These are phyloP conservation scores for Pterois miles DNA, from an alignment of 2,797 vertebrate species.

Conservation along the genomic window DNA sequence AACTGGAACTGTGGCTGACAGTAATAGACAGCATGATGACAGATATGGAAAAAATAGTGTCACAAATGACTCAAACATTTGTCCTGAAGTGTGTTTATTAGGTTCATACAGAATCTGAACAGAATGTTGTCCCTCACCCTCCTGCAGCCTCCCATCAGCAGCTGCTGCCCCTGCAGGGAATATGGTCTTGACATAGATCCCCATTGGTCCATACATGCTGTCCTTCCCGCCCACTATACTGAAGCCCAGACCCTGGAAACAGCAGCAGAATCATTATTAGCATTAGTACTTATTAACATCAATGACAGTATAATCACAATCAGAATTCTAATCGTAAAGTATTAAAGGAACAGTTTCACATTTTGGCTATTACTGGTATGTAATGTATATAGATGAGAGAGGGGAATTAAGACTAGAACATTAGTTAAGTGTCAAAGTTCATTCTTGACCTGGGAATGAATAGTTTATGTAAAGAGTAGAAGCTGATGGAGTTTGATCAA, in stretches of 20 bases:
- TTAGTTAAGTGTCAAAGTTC: background rate
- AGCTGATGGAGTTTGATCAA: background rate
- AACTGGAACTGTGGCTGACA: background rate
- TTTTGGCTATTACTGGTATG: background rate
- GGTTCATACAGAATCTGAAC: background rate
- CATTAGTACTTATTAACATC: background rate
- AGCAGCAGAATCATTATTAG: background rate
- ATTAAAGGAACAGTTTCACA: background rate
- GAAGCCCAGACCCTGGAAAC: slow-evolving; percentile 90
- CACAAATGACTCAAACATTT: background rate
- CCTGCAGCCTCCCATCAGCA: slow-evolving; percentile 92
- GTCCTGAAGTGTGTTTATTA: background rate
- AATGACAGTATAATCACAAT: background rate
- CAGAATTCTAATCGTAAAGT: background rate
- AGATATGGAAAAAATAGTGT: background rate
- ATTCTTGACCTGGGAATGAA: background rate
- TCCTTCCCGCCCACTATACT: slow-evolving; percentile 95
- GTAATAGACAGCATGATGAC: background rate
- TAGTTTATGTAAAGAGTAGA: background rate
- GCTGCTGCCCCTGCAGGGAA: slow-evolving; percentile 93
- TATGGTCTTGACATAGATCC: slow-evolving; percentile 97
- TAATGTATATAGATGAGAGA: background rate
- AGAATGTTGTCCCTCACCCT: slow-evolving; percentile 81
- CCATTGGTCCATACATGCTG: slow-evolving; percentile 95
- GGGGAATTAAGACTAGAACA: background rate